Conservation (phyloP, 92 coral and sea anemone genomes). For the Micromussa lordhowensis region DNA sequence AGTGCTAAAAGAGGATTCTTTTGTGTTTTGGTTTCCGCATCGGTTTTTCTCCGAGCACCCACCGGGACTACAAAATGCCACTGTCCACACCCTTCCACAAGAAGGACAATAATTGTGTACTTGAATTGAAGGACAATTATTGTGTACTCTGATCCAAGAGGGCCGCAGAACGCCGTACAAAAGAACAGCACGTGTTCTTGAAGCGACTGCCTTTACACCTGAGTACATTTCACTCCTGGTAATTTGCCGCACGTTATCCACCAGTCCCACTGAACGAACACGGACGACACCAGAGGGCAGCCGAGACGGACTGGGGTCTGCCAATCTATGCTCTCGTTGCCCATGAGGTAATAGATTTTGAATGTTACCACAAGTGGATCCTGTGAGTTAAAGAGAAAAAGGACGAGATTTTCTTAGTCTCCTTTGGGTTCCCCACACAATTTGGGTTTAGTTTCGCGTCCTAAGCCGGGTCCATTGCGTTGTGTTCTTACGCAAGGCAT, state of each 20-base stretch:
- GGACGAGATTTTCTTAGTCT: not conserved
- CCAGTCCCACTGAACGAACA: slow-evolving; percentile 93
- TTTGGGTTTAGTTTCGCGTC: too few species aligned
- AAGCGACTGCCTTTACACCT: slow-evolving; percentile 48
- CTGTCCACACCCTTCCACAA: not conserved
- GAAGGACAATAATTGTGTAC: too few species aligned
- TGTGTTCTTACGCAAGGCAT: too few species aligned
- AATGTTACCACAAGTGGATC: slow-evolving; percentile 69
- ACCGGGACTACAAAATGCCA: too few species aligned
- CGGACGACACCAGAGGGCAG: slow-evolving; percentile 92
- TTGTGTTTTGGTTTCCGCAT: too few species aligned
- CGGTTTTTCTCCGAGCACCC: not conserved
- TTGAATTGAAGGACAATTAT: too few species aligned
- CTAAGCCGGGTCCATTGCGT: too few species aligned
- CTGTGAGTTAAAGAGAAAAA: slow-evolving; percentile 39
- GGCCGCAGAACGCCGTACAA: not conserved
- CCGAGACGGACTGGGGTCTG: slow-evolving; percentile 72
- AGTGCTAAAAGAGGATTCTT: too few species aligned
- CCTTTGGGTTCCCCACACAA: not conserved
- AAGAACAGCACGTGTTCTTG: not conserved
- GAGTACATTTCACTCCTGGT: slow-evolving; percentile 76
- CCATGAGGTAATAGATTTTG: slow-evolving; percentile 68
- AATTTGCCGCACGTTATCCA: slow-evolving; percentile 92
- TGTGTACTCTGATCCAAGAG: not conserved
- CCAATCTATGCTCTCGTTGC: slow-evolving; percentile 33